Conservation (phyloP, 1,140 invertebrate genomes). For the Tetraneura akinire region DNA sequence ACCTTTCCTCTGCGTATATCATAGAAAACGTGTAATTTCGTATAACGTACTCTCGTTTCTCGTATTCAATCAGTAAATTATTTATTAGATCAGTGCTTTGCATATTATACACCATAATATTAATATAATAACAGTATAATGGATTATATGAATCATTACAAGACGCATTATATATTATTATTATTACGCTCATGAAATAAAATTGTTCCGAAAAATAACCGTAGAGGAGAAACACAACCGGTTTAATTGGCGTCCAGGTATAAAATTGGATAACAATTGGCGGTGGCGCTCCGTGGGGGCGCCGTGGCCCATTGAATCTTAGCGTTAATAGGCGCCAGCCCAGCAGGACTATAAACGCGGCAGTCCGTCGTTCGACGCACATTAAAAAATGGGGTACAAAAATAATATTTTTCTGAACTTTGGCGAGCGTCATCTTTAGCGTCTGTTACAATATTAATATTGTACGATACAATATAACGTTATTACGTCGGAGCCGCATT, state of each 20-base stretch:
- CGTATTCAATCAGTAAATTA: no score
- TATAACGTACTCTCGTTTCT: no score
- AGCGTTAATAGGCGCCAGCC: constrained; percentile 33
- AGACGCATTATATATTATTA: not conserved
- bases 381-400: no score
- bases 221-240: not conserved
- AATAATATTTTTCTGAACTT: constrained; percentile 11
- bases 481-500: not conserved
- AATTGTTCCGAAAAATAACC: not conserved
- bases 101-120: no score
- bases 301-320: not conserved
- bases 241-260: constrained; percentile 45
- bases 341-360: constrained; percentile 21
- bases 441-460: no score
- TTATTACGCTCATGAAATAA: not conserved
- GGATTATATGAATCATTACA: no score
- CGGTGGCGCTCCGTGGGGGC: constrained; percentile 12
- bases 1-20: no score
- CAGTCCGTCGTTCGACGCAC: not conserved
- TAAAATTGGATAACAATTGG: constrained; percentile 20
- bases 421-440: not conserved
- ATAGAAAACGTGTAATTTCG: no score
- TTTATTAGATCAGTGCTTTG: no score
- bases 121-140: no score
- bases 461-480: no score